Conservation (phyloP, 2,888 invertebrate species). For the Calephelis perditalis region DNA sequence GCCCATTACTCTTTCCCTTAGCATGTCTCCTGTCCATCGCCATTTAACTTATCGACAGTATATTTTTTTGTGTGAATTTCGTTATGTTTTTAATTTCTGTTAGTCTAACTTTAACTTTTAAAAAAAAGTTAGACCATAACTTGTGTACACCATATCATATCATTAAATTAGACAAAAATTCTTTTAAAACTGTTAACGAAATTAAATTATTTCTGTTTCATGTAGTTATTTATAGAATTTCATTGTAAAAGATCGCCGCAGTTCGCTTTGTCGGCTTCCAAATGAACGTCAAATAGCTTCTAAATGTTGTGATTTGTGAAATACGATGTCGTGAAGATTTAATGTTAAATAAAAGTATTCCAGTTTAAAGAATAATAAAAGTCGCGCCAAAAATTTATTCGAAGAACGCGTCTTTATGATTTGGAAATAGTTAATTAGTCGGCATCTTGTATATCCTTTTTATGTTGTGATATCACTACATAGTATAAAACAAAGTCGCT, state of each 20-base stretch:
- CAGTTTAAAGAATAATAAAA: constrained; percentile 7
- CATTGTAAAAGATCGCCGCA: constrained; percentile 17
- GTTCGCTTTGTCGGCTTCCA: constrained; percentile 19
- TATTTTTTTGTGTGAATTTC: no score
- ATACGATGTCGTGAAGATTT: constrained; percentile 11
- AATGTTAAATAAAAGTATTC: constrained; percentile 2
- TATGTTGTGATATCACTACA: background rate
- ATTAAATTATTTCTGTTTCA: background rate
- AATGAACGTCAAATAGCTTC: constrained; percentile 1
- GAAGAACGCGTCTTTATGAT: constrained; percentile 2
- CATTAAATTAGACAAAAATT: background rate
- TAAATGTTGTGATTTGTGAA: constrained; percentile 9
- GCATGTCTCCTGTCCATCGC: no score
- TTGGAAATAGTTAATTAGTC: constrained; percentile 1
- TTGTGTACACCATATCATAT: no score
- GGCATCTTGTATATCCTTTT: background rate
- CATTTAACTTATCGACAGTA: no score
- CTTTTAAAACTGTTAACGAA: background rate
- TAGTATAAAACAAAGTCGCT: no score
- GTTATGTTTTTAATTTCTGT: no score
- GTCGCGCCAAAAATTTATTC: constrained; percentile 10
- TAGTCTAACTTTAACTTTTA: no score
- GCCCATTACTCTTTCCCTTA: no score
- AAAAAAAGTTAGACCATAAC: no score
- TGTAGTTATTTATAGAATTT: constrained; percentile 16